phyloP scores from a whole-genome alignment of 2,797 vertebrate genomes.

The Acanthurus lineatus region DNA sequence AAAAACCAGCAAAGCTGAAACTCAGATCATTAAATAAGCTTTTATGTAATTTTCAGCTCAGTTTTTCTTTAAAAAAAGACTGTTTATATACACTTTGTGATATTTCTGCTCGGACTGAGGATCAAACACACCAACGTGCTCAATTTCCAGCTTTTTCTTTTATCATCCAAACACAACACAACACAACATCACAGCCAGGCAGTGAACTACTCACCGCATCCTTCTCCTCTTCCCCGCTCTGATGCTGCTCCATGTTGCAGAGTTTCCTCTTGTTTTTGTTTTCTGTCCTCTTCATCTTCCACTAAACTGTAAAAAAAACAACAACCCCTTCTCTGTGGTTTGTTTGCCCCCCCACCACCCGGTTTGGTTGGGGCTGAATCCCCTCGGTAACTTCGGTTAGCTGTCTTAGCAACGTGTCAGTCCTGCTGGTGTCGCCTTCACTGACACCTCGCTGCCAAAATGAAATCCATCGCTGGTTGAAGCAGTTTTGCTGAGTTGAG shows the following conservation, averaged over 20 bases:
- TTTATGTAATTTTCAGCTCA: background rate
- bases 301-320: background rate
- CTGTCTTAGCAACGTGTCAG: conserved; percentile 15
- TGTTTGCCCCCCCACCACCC: background rate
- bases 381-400: conserved; percentile 8
- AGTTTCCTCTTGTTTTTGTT: conserved; percentile 83
- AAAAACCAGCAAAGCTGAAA: background rate
- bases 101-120: background rate
- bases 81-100: too few relatives aligned
- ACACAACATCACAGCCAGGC: background rate
- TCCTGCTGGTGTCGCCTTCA: conserved; percentile 22
- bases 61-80: background rate
- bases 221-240: conserved; percentile 64
- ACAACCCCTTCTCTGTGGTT: too few relatives aligned
- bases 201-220: conserved; percentile 79
- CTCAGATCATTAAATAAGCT: background rate
- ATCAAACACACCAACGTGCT: background rate
- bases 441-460: conserved; percentile 12
- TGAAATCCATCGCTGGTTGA: conserved; percentile 3
- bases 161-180: too few relatives aligned
- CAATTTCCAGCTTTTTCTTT: background rate
- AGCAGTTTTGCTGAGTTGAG: conserved; percentile 10
- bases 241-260: conserved; percentile 70
- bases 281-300: conserved; percentile 79
- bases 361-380: background rate